phyloP scores from a whole-genome alignment of 2,888 invertebrate species.

The Platerodrilus igneus region DNA sequence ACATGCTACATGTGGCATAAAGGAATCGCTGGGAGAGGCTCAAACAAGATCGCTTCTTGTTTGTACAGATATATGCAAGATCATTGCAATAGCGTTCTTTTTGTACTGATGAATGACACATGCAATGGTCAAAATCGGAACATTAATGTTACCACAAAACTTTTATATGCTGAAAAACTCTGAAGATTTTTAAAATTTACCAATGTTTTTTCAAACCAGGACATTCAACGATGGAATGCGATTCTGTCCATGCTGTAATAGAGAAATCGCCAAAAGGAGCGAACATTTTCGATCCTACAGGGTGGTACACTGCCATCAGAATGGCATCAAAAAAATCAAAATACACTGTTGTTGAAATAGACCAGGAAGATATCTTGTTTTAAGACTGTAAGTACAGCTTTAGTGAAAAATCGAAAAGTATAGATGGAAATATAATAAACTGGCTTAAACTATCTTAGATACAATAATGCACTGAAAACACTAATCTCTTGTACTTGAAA shows the following conservation, averaged over 20 bases:
- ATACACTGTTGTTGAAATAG: too few species aligned
- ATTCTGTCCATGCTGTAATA: background rate
- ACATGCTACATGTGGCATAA: conserved; percentile 5
- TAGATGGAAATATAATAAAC: too few species aligned
- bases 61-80: background rate
- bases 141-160: background rate
- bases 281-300: background rate
- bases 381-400: background rate
- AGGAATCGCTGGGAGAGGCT: background rate
- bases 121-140: background rate
- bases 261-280: background rate
- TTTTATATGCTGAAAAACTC: background rate
- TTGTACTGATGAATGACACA: conserved; percentile 1
- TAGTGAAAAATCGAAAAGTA: too few species aligned
- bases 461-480: too few species aligned
- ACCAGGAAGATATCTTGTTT: too few species aligned
- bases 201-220: background rate
- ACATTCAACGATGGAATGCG: background rate
- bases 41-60: conserved; percentile 2
- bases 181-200: background rate
- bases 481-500: too few species aligned
- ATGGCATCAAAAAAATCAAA: too few species aligned
- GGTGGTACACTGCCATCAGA: background rate
- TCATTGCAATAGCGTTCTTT: background rate
- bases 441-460: too few species aligned